Percentiles rank a stretch among this genome's conserved stretches.
Conservation (phyloP, 1,140 invertebrate species). For the Leptopilina clavipes region DNA sequence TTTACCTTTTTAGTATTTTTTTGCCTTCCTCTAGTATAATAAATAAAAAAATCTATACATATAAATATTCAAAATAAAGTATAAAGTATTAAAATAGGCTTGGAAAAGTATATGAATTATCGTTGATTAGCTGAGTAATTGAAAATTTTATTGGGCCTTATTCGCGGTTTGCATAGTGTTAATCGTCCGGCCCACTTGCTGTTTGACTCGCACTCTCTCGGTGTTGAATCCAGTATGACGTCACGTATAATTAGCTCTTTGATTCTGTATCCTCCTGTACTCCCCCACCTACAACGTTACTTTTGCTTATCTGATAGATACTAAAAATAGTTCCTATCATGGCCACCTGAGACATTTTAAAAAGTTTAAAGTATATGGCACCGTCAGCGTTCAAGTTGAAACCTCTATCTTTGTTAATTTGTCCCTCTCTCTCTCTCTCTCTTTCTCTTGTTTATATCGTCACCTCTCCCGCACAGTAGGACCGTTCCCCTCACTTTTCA, state of each 20-base stretch:
- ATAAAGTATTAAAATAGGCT: too few relatives aligned
- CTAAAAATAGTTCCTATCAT: slow-evolving; percentile 75
- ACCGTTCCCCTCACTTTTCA: slow-evolving; percentile 11
- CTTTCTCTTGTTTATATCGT: slow-evolving; percentile 34
- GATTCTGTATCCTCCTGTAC: slow-evolving; percentile 56
- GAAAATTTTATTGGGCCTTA: slow-evolving; percentile 49
- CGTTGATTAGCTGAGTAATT: slow-evolving; percentile 35
- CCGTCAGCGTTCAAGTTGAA: slow-evolving; percentile 52
- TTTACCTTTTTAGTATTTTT: too few relatives aligned
- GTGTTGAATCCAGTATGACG: slow-evolving; percentile 71
- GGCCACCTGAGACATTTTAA: slow-evolving; percentile 74
- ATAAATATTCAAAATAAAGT: too few relatives aligned
- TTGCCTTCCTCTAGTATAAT: too few relatives aligned
- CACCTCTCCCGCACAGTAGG: slow-evolving; percentile 34
- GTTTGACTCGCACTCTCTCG: slow-evolving; percentile 26
- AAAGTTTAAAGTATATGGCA: slow-evolving; percentile 65
- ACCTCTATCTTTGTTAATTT: slow-evolving; percentile 36
- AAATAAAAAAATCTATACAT: too few relatives aligned
- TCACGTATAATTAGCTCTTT: slow-evolving; percentile 73
- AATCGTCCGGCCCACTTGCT: slow-evolving; percentile 34
- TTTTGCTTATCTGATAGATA: slow-evolving; percentile 68
- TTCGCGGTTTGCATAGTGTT: slow-evolving; percentile 44
- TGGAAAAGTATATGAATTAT: not conserved
- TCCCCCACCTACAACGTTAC: slow-evolving; percentile 11
- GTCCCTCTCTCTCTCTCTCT: slow-evolving; percentile 42